Conservation (phyloP, 2,888 invertebrate genomes). For the Philereme vetulata region DNA sequence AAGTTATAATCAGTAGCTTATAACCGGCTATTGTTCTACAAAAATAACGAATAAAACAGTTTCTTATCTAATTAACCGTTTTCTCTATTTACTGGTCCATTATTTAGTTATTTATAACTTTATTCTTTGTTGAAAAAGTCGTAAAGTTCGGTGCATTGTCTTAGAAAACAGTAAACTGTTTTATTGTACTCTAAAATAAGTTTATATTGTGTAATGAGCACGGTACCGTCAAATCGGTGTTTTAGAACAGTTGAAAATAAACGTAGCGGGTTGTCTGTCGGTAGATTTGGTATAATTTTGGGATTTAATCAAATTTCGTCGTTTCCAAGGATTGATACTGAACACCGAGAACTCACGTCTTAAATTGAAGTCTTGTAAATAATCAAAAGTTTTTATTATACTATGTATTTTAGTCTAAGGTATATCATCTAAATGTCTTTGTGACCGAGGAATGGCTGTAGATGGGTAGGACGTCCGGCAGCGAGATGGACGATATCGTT, state of each 20-base stretch:
- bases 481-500: too few relatives aligned
- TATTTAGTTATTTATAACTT: constrained; percentile 63
- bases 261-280: neutral
- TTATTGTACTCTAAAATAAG: constrained; percentile 76
- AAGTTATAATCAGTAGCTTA: constrained; percentile 30
- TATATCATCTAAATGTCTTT: too few relatives aligned
- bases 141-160: constrained; percentile 66
- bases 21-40: constrained; percentile 37
- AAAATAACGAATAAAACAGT: constrained; percentile 42
- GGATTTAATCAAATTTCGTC: too few relatives aligned
- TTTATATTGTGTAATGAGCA: constrained; percentile 62
- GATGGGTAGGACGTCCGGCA: too few relatives aligned
- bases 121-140: constrained; percentile 58
- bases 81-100: constrained; percentile 53
- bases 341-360: too few relatives aligned
- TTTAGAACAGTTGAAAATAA: constrained; percentile 45
- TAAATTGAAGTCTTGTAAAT: too few relatives aligned
- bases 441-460: too few relatives aligned
- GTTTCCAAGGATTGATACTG: too few relatives aligned
- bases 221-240: constrained; percentile 52
- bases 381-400: too few relatives aligned
- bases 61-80: constrained; percentile 51
- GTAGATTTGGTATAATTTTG: too few relatives aligned
- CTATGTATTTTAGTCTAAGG: too few relatives aligned
- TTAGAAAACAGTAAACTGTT: constrained; percentile 60